phyloP scores from a whole-genome alignment of 2,797 vertebrate species.

The Microtus obscurus region DNA sequence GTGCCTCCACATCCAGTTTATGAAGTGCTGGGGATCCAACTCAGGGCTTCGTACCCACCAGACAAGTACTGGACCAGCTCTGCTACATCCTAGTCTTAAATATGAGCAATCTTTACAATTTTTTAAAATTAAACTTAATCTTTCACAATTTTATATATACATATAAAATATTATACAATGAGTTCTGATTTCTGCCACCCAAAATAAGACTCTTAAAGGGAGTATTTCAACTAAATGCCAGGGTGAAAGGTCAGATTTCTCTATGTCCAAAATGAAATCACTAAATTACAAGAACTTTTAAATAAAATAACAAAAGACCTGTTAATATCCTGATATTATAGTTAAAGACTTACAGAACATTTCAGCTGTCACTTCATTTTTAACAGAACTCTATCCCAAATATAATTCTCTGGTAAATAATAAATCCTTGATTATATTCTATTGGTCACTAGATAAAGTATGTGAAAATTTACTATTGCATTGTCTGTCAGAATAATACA shows the following conservation, averaged over 20 bases:
- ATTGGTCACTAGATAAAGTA: not conserved
- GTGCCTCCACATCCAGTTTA: not conserved
- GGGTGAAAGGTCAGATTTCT: conserved; percentile 14
- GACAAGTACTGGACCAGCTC: not conserved
- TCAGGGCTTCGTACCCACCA: not conserved
- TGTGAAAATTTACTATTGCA: conserved; percentile 6
- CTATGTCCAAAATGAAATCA: not conserved
- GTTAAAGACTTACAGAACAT: conserved; percentile 14
- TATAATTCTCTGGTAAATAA: conserved; percentile 31
- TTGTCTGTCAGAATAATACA: conserved; percentile 57
- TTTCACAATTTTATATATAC: not conserved
- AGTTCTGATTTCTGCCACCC: not conserved
- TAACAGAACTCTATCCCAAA: conserved; percentile 12
- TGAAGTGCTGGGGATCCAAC: not conserved
- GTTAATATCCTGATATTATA: conserved; percentile 11
- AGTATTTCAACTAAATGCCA: conserved; percentile 27
- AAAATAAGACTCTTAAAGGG: conserved; percentile 10
- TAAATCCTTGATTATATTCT: conserved; percentile 54
- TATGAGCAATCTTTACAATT: not conserved
- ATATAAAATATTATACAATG: not conserved
- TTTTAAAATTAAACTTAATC: not conserved
- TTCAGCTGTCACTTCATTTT: conserved; percentile 49
- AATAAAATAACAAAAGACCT: conserved; percentile 10
- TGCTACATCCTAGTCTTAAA: not conserved
- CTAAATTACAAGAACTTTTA: not conserved